Conservation (phyloP, 2,888 invertebrate species). For the Dolomedes plantarius region DNA sequence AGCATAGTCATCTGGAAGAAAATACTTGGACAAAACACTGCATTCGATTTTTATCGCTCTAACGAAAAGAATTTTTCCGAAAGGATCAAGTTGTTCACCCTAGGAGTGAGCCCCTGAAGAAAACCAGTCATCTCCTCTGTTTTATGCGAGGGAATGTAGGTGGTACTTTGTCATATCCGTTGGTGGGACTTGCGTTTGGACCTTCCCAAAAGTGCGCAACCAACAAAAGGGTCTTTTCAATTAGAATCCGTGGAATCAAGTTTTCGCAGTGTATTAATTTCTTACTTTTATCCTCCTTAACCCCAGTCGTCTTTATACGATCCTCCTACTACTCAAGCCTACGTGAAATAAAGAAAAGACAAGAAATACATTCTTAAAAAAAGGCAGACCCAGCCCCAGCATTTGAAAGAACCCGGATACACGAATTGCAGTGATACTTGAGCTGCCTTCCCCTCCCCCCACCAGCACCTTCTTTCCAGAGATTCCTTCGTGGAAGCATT, state of each 20-base stretch:
- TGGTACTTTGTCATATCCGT: neutral
- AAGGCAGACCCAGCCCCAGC: neutral
- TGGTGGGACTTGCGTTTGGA: neutral
- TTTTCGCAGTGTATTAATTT: neutral
- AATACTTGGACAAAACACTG: too few species aligned
- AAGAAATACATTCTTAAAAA: neutral
- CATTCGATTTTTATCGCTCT: too few species aligned
- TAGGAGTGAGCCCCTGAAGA: too few species aligned
- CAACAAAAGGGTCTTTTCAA: neutral
- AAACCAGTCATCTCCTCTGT: too few species aligned
- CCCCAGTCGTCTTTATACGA: neutral
- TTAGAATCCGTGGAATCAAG: neutral
- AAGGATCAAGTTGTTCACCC: too few species aligned
- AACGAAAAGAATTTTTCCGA: too few species aligned
- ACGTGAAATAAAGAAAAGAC: conserved; percentile 17
- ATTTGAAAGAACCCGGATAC: conserved; percentile 43
- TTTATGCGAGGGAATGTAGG: neutral
- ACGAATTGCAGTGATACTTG: neutral
- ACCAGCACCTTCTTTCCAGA: neutral
- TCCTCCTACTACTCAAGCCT: conserved; percentile 41
- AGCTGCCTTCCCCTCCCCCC: neutral
- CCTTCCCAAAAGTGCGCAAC: neutral
- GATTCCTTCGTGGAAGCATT: neutral
- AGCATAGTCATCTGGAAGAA: too few species aligned
- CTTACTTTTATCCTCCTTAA: conserved; percentile 25